phyloP scores from a whole-genome alignment of 2,113 vertebrate species.

The Bubalus kerabau region DNA sequence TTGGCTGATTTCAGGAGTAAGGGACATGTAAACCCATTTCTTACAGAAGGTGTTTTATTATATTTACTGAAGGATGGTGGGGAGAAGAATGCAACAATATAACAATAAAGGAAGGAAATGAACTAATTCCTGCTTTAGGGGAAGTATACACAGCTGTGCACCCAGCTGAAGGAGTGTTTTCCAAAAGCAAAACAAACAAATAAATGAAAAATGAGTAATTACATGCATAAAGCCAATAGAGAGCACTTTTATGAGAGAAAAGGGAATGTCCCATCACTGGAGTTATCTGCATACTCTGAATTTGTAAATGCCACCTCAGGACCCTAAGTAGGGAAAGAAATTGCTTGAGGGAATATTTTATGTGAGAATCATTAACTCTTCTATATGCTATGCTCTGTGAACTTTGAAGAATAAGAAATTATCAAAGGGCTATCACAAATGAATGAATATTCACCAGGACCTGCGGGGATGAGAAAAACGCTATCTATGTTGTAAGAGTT shows the following conservation, averaged over 20 bases:
- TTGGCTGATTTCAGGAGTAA: conserved; percentile 34
- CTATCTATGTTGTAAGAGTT: neutral
- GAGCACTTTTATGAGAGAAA: neutral
- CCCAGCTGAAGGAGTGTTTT: conserved; percentile 40
- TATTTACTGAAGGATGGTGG: neutral
- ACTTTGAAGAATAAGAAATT: conserved; percentile 16
- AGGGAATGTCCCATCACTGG: neutral
- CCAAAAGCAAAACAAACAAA: conserved; percentile 40
- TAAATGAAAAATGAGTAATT: neutral
- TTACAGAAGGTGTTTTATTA: conserved; percentile 47
- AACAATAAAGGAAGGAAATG: conserved; percentile 61
- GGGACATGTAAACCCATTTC: neutral
- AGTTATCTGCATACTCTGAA: neutral
- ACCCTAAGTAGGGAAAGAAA: neutral
- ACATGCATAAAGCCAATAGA: neutral
- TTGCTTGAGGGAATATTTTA: neutral
- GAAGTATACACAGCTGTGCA: conserved; percentile 37
- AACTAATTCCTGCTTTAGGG: conserved; percentile 29
- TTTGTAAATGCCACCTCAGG: neutral
- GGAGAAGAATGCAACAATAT: neutral
- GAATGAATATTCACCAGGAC: neutral
- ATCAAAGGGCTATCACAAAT: neutral
- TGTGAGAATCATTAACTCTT: conserved; percentile 5
- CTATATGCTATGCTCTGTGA: neutral
- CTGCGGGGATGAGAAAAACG: neutral